Evolutionary conservation across 2,888 invertebrate genomes (phyloP), one percentile per base, ranked within the genome.

Genomic region (Celastrina argiolus): DNA sequence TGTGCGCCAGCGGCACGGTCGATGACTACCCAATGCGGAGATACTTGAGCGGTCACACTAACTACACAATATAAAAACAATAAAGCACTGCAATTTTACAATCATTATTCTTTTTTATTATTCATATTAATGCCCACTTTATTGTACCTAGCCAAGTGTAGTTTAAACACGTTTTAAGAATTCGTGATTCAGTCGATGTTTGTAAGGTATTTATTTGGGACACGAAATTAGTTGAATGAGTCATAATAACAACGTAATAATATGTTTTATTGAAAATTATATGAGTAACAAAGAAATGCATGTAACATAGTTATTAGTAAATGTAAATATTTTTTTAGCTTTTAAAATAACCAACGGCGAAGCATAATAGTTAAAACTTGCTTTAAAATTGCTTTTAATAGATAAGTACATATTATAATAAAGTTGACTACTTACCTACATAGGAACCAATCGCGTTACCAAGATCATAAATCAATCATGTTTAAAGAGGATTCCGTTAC

Each of bases 1-100:
- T 76, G 70, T 74, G 85, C 85, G 77, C 71, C 74, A n/a, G n/a
- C n/a, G n/a, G n/a, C n/a, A n/a, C 87, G 87, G 87, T 85, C 87
- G 85, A 84, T 85, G 87, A 87, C 87, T 85, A 78, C 84, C 81
- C 80, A 81, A 73, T 75, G 70, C 78, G 77, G 79, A 75, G 69
- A 51, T 51, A 51, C 51, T 51, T 12, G 22, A 22, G 22, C 51
- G 12, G 51, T 51, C 51, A 51, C 26, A 51, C 51, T 22, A 51
- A 22, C 26, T 26, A 12, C 51, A 22, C 51, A 51, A 10, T 22
- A 10, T 51, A 51, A 10, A 51, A 51, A 22, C 51, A 10, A 12
- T 51, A 51, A 51, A 51, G 51, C 51, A 4, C 22, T 51, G 12
- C 22, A 36, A 7, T 31, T 31, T 31, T 31, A 7, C 18, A n/a